Evolutionary conservation across 2,797 vertebrate species (phyloP).

Genomic region (Chaunax sp.): DNA sequence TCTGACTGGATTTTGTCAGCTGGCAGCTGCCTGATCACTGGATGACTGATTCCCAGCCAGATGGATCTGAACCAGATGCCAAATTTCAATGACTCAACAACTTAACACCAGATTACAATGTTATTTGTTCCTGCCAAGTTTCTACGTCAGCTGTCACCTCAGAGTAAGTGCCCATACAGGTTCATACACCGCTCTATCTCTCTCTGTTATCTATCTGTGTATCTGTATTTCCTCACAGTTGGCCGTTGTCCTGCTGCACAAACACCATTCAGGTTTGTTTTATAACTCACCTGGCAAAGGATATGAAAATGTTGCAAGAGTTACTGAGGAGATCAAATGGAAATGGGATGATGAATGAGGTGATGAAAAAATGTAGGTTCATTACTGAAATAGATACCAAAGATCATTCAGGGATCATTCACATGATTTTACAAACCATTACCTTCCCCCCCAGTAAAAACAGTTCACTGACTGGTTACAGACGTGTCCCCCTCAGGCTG

Average conservation of each 20-base stretch:
- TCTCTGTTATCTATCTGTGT: not conserved
- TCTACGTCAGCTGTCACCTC: conserved; percentile 26
- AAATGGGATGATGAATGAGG: conserved; percentile 1
- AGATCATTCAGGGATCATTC: not conserved
- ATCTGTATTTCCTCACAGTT: conserved; percentile 20
- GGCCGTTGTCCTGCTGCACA: conserved; percentile 3
- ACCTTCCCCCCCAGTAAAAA: not conserved
- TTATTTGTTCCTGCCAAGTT: conserved; percentile 31
- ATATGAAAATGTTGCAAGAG: no score
- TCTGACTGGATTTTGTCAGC: no score
- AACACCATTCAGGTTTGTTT: conserved; percentile 14
- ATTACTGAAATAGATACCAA: conserved; percentile 15
- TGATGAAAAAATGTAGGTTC: not conserved
- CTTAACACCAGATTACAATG: conserved; percentile 1
- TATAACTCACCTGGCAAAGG: conserved; percentile 13
- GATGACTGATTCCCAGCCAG: conserved; percentile 5
- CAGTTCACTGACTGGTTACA: no score
- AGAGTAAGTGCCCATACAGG: not conserved
- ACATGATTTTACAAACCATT: not conserved
- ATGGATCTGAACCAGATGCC: conserved; percentile 23
- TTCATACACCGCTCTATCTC: not conserved
- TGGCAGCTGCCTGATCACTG: no score
- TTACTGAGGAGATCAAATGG: not conserved
- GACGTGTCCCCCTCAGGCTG: no score
- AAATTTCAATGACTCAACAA: conserved; percentile 19